phyloP scores from a whole-genome alignment of 2,888 invertebrate species.

The Itoplectis maculator region DNA sequence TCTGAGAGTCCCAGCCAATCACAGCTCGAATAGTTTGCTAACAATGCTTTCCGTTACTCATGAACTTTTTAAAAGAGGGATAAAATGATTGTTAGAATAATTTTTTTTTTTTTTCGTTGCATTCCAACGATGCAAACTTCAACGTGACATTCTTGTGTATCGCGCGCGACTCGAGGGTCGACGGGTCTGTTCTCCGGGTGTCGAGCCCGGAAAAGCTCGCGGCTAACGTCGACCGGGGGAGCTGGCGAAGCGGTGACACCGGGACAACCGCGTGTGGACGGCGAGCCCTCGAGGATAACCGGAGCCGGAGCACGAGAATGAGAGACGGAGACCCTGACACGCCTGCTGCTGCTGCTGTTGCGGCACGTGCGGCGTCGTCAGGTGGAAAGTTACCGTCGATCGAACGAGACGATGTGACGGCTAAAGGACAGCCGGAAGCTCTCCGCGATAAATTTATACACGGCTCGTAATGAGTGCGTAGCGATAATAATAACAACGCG shows the following conservation, averaged over 20 bases:
- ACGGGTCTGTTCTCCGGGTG: conserved; percentile 45
- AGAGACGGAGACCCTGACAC: conserved; percentile 58
- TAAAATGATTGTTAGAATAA: too few species aligned
- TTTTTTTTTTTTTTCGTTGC: too few species aligned
- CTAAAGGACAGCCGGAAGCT: conserved; percentile 62
- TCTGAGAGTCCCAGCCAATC: too few species aligned
- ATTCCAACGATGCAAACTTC: too few species aligned
- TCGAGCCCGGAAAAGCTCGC: conserved; percentile 58
- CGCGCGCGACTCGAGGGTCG: conserved; percentile 58
- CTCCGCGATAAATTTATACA: conserved; percentile 17
- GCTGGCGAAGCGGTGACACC: neutral
- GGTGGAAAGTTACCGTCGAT: conserved; percentile 66
- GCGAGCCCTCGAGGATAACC: conserved; percentile 46
- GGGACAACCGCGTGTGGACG: conserved; percentile 1
- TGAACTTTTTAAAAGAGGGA: too few species aligned
- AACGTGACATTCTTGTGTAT: too few species aligned
- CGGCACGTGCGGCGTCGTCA: conserved; percentile 26
- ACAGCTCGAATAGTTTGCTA: too few species aligned
- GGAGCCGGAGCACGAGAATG: conserved; percentile 34
- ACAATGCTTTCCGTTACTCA: too few species aligned
- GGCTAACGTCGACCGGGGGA: neutral
- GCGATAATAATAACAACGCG: conserved; percentile 2
- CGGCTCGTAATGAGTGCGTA: conserved; percentile 11
- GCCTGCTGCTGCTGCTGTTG: conserved; percentile 42
- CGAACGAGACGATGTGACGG: conserved; percentile 44